Evolutionary conservation across 2,797 vertebrate species (phyloP), one percentile per base, ranked within the genome.

Genomic region (Euthynnus affinis): DNA sequence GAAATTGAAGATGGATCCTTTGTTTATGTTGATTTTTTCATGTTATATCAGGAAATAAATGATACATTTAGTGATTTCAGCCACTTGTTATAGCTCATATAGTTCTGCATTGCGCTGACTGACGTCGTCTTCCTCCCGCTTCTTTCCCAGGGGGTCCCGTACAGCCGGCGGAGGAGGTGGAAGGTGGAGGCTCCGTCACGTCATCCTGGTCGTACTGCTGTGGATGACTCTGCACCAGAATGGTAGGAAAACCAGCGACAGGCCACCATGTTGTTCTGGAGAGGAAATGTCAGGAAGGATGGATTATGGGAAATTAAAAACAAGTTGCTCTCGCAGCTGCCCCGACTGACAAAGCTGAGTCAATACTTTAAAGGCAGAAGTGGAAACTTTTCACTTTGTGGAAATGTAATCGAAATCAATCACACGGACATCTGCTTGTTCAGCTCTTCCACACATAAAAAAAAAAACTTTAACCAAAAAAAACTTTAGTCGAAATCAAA

Each of bases 121-220:
- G 49, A 55, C 2, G 32, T 44, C 9, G 13, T 70, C 20, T 46
- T 62, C 44, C 25, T 62, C 44, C 25, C 7, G 53, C 37, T 87
- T 65, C 18, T 48, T 66, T 71, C 53, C 46, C 70, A 87, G 90
- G 90, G 83, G 64, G 70, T 86, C 72, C 44, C 51, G 57, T 49
- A 55, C 75, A 23, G 68, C 51, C 29, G 37, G 66, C 22, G 64
- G 76, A n/a, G 57, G 68, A 52, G 60, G 63, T 56, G 74, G 85
- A 62, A 60, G 81, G 68, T 63, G 84, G 89, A 75, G 79, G 48
- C 81, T 89, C 34, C 67, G 13, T 60, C 84, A 15, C 0, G 65
- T 84, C 1, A 25, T 88, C 71, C 72, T 42, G 0, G 46, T 87
- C 6, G 18, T 88, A 2, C 76, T 92, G 71, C 76, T 92, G 63